Base-by-base conservation (phyloP, 2,888 invertebrate species). In the Drosophila barbarae region DNA sequence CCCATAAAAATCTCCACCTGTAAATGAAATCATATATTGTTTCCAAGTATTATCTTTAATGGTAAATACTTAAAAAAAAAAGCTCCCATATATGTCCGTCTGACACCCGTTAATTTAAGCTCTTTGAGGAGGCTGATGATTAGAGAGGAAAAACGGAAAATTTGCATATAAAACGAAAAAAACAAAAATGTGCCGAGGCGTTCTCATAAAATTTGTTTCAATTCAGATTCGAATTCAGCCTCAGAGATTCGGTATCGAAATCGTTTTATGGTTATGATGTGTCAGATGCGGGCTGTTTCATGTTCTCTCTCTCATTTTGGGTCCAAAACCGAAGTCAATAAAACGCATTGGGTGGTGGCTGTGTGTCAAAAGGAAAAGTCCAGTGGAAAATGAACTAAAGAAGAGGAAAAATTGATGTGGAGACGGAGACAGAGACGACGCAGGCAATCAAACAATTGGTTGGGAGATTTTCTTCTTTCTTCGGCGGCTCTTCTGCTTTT, bases 261-360 rank as follows among this genome's bases (percentile, higher is more conserved):
- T 65, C 66, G 66, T 54, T 68, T 67, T 61, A 68, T 68, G 68
- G 68, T 83, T 77, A 83, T 63, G 71, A 80, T 80, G 79, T 79
- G 79, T 80, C 72, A 83, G 63, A 83, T 83, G 79, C 79, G 79
- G 79, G 83, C 69, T 47, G 65, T 55, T 61, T 64, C 63, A 64
- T 67, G 67, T 54, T 66, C 21, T 13, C 41, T 39, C 26, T 26
- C 60, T 58, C 53, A 12, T 18, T 18, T 30, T 49, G 26, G 26
- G 34, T 18, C 35, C 35, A 9, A 35, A 50, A n/a, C 30, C 52
- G 36, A 38, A 56, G 64, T 57, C 81, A 69, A 75, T 80, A 73
- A 77, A 80, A 59, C 52, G 63, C 67, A 56, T 23, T 60, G 56
- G 52, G 55, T 49, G 61, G 49, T 60, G 42, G 44, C 13, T 18